phyloP scores from a whole-genome alignment of 2,797 vertebrate species.

The Siniperca scherzeri region DNA sequence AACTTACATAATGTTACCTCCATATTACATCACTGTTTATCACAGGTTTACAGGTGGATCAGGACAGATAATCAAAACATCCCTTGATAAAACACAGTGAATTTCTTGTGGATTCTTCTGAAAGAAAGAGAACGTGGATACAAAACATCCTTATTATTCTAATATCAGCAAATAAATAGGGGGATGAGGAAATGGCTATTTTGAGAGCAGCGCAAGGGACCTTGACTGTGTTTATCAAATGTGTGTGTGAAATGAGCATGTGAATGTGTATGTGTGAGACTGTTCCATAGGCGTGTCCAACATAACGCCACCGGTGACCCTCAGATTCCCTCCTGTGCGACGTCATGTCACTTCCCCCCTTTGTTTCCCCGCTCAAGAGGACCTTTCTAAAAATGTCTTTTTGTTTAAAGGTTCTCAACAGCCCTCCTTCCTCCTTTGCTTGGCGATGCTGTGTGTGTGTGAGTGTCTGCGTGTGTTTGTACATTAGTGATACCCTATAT shows the following conservation, averaged over 20 bases:
- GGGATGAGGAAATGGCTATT: conserved; percentile 73
- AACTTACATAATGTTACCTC: conserved; percentile 25
- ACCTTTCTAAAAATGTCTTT: conserved; percentile 92
- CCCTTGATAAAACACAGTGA: conserved; percentile 31
- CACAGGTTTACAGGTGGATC: conserved; percentile 28
- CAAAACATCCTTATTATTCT: conserved; percentile 70
- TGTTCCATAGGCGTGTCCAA: conserved; percentile 86
- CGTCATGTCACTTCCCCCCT: conserved; percentile 90
- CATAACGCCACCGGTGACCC: conserved; percentile 82
- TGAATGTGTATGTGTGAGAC: conserved; percentile 63
- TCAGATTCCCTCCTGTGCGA: conserved; percentile 82
- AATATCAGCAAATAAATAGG: conserved; percentile 66
- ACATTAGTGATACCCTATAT: conserved; percentile 77
- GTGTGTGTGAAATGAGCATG: conserved; percentile 42
- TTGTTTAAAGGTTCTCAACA: conserved; percentile 90
- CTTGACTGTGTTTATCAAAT: conserved; percentile 62
- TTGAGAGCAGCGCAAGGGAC: conserved; percentile 53
- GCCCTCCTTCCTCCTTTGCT: conserved; percentile 86
- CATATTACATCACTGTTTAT: conserved; percentile 44
- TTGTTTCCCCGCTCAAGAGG: conserved; percentile 88
- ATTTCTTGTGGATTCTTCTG: conserved; percentile 33
- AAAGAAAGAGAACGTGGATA: conserved; percentile 48
- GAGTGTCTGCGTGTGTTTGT: conserved; percentile 53
- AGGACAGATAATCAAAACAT: conserved; percentile 50
- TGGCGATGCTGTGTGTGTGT: conserved; percentile 41